Evolutionary conservation across 37 sponge, comb jelly and placozoan genomes (phyloP).

Genomic region (Beroe ovata): DNA sequence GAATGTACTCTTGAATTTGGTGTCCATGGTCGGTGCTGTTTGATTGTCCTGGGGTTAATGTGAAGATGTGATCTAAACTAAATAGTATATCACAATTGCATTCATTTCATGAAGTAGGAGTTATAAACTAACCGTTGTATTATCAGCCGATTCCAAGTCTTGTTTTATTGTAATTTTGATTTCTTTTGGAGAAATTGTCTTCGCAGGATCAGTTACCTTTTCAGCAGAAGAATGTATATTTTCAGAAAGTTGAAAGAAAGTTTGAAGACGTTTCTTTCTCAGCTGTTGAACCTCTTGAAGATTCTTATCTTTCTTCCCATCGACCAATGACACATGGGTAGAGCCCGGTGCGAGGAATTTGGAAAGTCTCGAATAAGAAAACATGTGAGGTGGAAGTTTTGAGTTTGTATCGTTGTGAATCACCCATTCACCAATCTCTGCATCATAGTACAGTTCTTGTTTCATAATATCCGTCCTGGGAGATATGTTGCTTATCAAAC

Average conservation of each 20-base stretch:
- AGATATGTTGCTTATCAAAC: too few species aligned
- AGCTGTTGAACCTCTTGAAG: neutral
- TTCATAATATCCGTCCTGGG: slow-evolving; percentile 14
- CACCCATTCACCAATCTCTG: neutral
- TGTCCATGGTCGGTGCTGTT: neutral
- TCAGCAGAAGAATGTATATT: neutral
- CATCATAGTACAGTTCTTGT: slow-evolving; percentile 21
- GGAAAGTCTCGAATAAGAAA: slow-evolving; percentile 8
- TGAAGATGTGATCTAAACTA: too few species aligned
- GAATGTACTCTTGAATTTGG: slow-evolving; percentile 30
- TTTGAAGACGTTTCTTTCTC: neutral
- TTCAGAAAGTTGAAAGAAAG: neutral
- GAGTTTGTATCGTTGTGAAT: slow-evolving; percentile 1
- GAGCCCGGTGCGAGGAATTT: neutral
- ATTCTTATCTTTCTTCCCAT: neutral
- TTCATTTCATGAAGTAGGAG: too few species aligned
- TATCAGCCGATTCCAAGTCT: neutral
- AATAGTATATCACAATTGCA: too few species aligned
- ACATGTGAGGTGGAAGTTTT: neutral
- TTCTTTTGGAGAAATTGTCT: slow-evolving; percentile 21
- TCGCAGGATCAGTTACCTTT: neutral
- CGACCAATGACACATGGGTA: neutral
- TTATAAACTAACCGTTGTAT: too few species aligned
- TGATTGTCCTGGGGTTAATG: too few species aligned
- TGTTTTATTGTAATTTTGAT: slow-evolving; percentile 2